These are phyloP conservation scores for Delichon dasypus DNA, from an alignment of 2,797 vertebrate species.

Conservation along the genomic window DNA sequence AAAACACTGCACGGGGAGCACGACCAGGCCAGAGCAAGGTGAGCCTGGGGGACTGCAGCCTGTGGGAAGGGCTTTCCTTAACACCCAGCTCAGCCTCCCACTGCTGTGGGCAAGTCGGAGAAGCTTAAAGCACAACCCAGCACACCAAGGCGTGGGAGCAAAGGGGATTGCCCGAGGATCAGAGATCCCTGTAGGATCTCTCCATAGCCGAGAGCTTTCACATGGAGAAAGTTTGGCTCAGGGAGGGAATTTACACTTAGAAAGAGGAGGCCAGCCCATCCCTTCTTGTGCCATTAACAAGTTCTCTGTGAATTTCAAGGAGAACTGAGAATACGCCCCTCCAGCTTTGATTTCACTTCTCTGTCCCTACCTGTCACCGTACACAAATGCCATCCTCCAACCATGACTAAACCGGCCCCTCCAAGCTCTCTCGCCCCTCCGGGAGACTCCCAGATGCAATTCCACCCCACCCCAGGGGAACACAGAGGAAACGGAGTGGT, in stretches of 20 bases:
- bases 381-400: not conserved
- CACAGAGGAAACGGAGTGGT: accelerated
- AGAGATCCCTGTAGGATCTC: conserved; percentile 22
- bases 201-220: conserved; percentile 14
- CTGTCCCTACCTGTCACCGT: not conserved
- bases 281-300: not conserved
- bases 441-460: not conserved
- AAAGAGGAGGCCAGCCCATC: not conserved
- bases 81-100: not conserved
- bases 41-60: not conserved
- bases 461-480: not conserved
- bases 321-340: not conserved
- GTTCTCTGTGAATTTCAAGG: conserved; percentile 37
- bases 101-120: not conserved
- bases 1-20: not conserved
- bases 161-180: conserved; percentile 46
- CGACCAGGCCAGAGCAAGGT: not conserved
- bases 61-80: not conserved
- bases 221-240: conserved; percentile 17
- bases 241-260: not conserved
- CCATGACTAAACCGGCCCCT: not conserved
- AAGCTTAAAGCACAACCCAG: not conserved
- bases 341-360: conserved; percentile 10
- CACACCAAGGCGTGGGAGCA: not conserved
- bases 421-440: not conserved